These are phyloP conservation scores for Tetramorium parvispinum DNA, from an alignment of 1,140 invertebrate species.

Conservation along the genomic window DNA sequence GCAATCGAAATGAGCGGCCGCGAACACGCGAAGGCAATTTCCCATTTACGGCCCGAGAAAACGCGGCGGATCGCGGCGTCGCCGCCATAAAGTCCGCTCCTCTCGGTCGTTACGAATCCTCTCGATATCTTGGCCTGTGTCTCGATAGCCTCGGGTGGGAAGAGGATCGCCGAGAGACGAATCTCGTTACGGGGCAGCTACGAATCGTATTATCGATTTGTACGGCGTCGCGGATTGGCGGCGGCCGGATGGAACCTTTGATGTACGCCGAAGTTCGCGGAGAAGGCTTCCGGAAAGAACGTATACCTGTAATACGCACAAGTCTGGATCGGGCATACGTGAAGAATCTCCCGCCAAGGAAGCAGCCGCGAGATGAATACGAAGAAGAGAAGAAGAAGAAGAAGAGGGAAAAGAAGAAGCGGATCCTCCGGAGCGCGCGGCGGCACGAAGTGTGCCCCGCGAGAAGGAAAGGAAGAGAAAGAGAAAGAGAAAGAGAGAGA, in stretches of 20 bases:
- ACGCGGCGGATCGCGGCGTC: not conserved
- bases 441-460: conserved; percentile 61
- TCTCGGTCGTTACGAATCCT: conserved; percentile 40
- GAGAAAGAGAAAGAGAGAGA: conserved; percentile 52
- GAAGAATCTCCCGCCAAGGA: conserved; percentile 70
- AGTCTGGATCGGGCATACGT: conserved; percentile 64
- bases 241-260: conserved; percentile 64
- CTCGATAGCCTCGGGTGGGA: conserved; percentile 22
- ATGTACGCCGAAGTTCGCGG: conserved; percentile 71
- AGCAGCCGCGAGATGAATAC: conserved; percentile 53
- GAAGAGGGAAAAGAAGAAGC: conserved; percentile 18
- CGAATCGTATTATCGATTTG: conserved; percentile 76
- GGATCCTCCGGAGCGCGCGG: conserved; percentile 31
- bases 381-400: conserved; percentile 52
- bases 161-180: conserved; percentile 30
- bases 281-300: conserved; percentile 72
- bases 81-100: conserved; percentile 18
- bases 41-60: conserved; percentile 49
- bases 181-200: conserved; percentile 66
- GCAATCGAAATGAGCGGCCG: conserved; percentile 36
- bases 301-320: conserved; percentile 54
- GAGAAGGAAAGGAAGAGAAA: conserved; percentile 56
- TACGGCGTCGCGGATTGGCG: conserved; percentile 70
- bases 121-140: conserved; percentile 27
- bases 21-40: conserved; percentile 48